These are phyloP conservation scores for Corythoichthys intestinalis DNA, from an alignment of 2,113 vertebrate species.

Conservation along the genomic window DNA sequence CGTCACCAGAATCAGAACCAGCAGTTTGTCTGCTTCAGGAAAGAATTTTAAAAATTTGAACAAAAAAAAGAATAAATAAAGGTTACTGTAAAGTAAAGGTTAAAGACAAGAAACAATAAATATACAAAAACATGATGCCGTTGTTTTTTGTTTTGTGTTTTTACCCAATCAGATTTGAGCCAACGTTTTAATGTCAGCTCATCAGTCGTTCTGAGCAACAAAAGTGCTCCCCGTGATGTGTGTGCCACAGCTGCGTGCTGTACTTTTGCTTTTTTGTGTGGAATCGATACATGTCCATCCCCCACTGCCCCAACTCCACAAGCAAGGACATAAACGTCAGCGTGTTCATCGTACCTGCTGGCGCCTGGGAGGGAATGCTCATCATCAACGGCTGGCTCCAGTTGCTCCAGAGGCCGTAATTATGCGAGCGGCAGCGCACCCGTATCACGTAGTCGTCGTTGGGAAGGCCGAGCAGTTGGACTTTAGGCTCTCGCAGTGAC, in stretches of 20 bases:
- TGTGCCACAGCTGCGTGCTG: background rate
- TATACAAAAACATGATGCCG: no score
- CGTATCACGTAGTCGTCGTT: slow-evolving; percentile 55
- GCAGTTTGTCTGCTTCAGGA: slow-evolving; percentile 49
- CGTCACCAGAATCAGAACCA: slow-evolving; percentile 56
- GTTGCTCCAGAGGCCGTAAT: slow-evolving; percentile 67
- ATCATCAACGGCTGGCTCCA: slow-evolving; percentile 64
- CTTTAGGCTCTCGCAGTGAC: slow-evolving; percentile 57
- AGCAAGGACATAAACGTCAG: background rate
- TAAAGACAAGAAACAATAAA: no score
- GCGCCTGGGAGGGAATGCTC: slow-evolving; percentile 39
- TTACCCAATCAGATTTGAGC: background rate
- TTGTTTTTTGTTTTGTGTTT: background rate
- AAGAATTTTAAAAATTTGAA: background rate
- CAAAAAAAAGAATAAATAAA: no score
- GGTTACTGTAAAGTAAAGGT: no score
- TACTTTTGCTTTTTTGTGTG: background rate
- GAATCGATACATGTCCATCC: no score
- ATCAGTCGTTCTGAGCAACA: no score
- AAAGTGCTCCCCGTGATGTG: no score
- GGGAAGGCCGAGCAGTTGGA: slow-evolving; percentile 67
- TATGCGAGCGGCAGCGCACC: slow-evolving; percentile 69
- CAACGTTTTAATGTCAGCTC: no score
- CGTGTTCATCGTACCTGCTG: slow-evolving; percentile 40
- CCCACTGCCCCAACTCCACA: background rate